phyloP scores from a whole-genome alignment of 1,140 invertebrate species.

The Mercenaria mercenaria region DNA sequence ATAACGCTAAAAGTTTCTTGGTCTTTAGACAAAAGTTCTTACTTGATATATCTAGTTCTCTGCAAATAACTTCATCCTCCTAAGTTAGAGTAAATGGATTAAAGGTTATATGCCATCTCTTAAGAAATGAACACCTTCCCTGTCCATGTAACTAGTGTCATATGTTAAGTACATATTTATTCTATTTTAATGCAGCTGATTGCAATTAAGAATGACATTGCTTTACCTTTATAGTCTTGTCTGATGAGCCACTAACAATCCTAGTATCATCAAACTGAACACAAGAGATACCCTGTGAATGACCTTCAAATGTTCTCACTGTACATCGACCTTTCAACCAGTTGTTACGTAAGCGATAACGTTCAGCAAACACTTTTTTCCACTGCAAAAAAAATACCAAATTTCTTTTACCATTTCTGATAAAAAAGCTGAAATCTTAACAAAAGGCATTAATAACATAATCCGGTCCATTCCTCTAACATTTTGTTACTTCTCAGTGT shows the following conservation, averaged over 20 bases:
- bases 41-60: too few species aligned
- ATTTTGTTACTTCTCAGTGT: too few species aligned
- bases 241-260: constrained; percentile 88
- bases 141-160: too few species aligned
- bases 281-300: constrained; percentile 87
- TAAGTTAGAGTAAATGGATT: too few species aligned
- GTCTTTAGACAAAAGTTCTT: too few species aligned
- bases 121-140: too few species aligned
- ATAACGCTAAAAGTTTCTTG: too few species aligned
- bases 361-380: constrained; percentile 86
- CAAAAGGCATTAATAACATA: constrained; percentile 41
- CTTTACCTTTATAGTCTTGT: constrained; percentile 88
- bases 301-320: constrained; percentile 87
- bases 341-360: constrained; percentile 84
- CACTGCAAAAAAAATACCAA: constrained; percentile 83
- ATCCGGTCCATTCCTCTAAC: neutral
- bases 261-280: constrained; percentile 88
- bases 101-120: too few species aligned
- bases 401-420: neutral
- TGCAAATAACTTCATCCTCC: too few species aligned
- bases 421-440: neutral
- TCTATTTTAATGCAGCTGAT: too few species aligned
- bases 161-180: too few species aligned
- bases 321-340: constrained; percentile 85
- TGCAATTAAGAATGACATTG: too few species aligned